Evolutionary conservation across 2,888 invertebrate species (phyloP).

Genomic region (Stenoptilia bipunctidactyla): DNA sequence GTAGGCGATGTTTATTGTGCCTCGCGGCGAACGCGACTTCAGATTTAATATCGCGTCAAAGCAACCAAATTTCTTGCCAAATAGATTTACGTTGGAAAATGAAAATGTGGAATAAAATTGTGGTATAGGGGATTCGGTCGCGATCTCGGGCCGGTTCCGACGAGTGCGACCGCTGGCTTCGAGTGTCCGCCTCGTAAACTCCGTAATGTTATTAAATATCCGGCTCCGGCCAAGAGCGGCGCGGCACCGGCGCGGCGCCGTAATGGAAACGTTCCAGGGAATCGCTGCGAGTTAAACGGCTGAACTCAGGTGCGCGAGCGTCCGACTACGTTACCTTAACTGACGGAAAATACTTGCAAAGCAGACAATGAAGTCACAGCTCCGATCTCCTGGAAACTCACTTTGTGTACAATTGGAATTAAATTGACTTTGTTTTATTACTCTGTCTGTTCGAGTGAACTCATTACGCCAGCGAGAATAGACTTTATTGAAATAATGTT

Average conservation of each 20-base stretch:
- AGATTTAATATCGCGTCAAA: conserved; percentile 1
- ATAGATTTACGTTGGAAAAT: neutral
- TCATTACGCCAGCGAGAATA: too few relatives aligned
- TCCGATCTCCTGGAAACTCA: neutral
- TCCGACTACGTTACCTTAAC: neutral
- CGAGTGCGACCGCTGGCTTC: neutral
- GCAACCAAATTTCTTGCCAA: conserved; percentile 1
- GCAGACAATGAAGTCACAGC: neutral
- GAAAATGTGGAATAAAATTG: neutral
- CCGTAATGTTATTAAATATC: neutral
- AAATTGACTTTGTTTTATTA: too few relatives aligned
- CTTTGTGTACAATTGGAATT: neutral
- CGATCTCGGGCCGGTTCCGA: neutral
- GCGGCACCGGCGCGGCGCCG: too few relatives aligned
- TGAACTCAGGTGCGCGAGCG: too few relatives aligned
- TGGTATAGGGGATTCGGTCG: neutral
- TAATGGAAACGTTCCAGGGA: too few relatives aligned
- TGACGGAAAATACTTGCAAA: neutral
- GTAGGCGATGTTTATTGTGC: neutral
- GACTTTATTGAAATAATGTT: too few relatives aligned
- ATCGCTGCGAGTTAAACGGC: too few relatives aligned
- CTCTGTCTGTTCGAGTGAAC: too few relatives aligned
- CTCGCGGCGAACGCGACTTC: neutral
- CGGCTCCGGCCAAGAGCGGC: neutral
- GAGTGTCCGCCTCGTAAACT: neutral